phyloP scores from a whole-genome alignment of 1,140 invertebrate genomes.

The Colletes latitarsis region DNA sequence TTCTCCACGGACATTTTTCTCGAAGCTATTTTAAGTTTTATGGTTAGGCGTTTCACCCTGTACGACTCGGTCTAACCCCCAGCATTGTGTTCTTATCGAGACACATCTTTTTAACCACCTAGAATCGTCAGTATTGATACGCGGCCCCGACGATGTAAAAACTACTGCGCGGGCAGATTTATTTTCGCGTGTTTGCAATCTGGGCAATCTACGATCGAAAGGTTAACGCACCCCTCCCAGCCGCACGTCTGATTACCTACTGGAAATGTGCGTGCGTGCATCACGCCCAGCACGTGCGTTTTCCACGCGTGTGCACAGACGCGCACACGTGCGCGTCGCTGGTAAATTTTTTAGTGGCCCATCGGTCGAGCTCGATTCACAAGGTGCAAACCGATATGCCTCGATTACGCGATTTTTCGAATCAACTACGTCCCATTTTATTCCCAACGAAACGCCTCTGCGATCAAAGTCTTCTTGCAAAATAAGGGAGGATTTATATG shows the following conservation, averaged over 20 bases:
- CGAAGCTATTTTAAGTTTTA: no score
- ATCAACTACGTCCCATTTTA: no score
- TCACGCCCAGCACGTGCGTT: conserved; percentile 57
- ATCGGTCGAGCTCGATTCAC: conserved; percentile 34
- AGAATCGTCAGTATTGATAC: background rate
- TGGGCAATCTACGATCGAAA: conserved; percentile 60
- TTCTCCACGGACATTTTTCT: no score
- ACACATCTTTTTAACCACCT: background rate
- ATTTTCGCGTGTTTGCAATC: conserved; percentile 53
- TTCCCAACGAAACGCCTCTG: no score
- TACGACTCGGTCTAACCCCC: no score
- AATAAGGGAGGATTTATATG: no score
- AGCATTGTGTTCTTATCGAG: no score
- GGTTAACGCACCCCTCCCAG: conserved; percentile 57
- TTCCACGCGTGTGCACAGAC: conserved; percentile 53
- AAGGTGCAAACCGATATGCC: conserved; percentile 29
- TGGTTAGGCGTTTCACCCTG: no score
- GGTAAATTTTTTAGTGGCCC: conserved; percentile 59
- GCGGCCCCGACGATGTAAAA: conserved; percentile 32
- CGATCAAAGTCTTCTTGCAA: no score
- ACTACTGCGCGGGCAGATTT: conserved; percentile 30
- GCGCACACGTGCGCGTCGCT: conserved; percentile 43
- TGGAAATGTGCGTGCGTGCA: conserved; percentile 61
- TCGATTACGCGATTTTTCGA: background rate
- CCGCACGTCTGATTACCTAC: conserved; percentile 56